Conservation (phyloP, 2,797 vertebrate species). For the Leucoraja ocellata region DNA sequence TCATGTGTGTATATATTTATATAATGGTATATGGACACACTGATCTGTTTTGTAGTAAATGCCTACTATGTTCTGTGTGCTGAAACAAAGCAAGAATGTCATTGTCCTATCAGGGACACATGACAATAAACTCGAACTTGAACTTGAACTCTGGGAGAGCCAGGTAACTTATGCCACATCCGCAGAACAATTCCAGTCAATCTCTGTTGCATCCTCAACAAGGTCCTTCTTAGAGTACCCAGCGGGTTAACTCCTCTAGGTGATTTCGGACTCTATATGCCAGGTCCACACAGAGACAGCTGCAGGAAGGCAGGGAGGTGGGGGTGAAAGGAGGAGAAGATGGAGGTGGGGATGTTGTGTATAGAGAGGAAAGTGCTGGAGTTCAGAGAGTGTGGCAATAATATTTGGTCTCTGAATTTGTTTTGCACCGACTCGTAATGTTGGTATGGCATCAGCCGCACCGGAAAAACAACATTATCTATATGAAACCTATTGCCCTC, state of each 20-base stretch:
- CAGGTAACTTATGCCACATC: too few relatives aligned
- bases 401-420: background rate
- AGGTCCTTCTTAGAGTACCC: too few relatives aligned
- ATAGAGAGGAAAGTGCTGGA: background rate
- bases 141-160: too few relatives aligned
- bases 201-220: too few relatives aligned
- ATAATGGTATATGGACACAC: too few relatives aligned
- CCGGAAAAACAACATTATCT: background rate
- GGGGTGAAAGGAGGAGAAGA: background rate
- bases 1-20: too few relatives aligned
- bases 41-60: too few relatives aligned
- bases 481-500: background rate
- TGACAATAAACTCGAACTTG: too few relatives aligned
- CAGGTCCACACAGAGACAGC: background rate
- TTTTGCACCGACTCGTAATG: background rate
- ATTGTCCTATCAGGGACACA: too few relatives aligned
- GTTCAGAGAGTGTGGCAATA: background rate
- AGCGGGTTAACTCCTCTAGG: background rate
- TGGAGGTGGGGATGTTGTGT: background rate
- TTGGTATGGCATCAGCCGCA: background rate
- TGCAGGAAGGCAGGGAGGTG: background rate
- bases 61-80: too few relatives aligned
- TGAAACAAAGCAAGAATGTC: too few relatives aligned
- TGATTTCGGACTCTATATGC: background rate
- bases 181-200: too few relatives aligned